Percentiles rank a stretch among this genome's conserved stretches.
phyloP scores from a whole-genome alignment of 2,113 vertebrate genomes.

The Ciconia maguari region DNA sequence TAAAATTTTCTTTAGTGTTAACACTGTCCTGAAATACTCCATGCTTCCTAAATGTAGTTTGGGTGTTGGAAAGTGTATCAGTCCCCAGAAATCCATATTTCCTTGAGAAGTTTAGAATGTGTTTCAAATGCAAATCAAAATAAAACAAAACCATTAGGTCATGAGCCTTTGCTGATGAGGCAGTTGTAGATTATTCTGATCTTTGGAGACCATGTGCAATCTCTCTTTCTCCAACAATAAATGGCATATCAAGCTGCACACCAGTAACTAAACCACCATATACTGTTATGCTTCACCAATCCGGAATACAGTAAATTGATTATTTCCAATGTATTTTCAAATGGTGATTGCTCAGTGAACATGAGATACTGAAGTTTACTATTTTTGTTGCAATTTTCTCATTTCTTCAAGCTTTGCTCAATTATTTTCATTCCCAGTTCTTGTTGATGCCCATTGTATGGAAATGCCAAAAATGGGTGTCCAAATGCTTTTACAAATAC shows the following conservation, averaged over 20 bases:
- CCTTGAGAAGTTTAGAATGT: background rate
- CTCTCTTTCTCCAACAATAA: background rate
- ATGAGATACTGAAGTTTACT: background rate
- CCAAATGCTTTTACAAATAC: conserved; percentile 35
- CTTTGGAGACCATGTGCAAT: background rate
- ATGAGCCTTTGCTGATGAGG: background rate
- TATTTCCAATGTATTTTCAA: conserved; percentile 4
- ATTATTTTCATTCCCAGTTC: background rate
- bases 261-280: background rate
- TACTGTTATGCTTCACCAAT: background rate
- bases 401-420: conserved; percentile 9
- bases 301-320: background rate
- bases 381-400: background rate
- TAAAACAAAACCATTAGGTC: background rate
- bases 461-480: background rate
- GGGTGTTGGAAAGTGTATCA: background rate
- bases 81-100: background rate
- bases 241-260: background rate
- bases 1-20: background rate
- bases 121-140: background rate
- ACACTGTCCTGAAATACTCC: background rate
- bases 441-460: background rate
- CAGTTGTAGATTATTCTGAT: background rate
- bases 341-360: background rate
- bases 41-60: background rate